phyloP scores from a whole-genome alignment of 2,113 vertebrate species.

The Oceanodroma tethys region DNA sequence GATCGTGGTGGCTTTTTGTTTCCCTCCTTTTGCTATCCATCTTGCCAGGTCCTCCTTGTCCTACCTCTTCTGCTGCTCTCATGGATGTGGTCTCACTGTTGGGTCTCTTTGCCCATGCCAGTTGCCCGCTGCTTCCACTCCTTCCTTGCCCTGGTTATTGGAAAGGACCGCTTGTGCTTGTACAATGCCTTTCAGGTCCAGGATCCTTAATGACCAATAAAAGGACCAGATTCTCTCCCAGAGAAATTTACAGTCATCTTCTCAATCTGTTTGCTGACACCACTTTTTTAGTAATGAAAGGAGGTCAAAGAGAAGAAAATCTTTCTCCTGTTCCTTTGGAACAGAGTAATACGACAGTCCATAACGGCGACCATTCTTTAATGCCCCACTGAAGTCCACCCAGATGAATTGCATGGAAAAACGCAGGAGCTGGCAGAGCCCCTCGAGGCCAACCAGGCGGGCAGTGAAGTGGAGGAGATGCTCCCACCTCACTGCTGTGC shows the following conservation, averaged over 20 bases:
- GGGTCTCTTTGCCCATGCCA: not conserved
- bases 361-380: not conserved
- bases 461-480: not conserved
- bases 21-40: not conserved
- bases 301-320: not conserved
- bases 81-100: fast-evolving
- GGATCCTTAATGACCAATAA: not conserved
- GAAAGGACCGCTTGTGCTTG: not conserved
- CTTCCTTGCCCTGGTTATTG: not conserved
- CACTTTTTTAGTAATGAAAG: not conserved
- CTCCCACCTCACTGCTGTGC: not conserved
- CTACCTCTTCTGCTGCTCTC: not conserved
- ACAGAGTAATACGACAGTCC: not conserved
- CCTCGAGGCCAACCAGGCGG: not conserved
- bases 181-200: not conserved
- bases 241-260: not conserved
- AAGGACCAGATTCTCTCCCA: not conserved
- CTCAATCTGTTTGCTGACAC: not conserved
- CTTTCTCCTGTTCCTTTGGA: not conserved
- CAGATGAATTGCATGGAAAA: not conserved
- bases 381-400: not conserved
- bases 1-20: not conserved
- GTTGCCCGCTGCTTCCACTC: not conserved
- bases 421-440: not conserved
- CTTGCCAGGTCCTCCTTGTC: not conserved